These are phyloP conservation scores for Aurelia sp. DNA, from an alignment of 30 jellyfish, hydroid and myxozoan species.

Conservation along the genomic window DNA sequence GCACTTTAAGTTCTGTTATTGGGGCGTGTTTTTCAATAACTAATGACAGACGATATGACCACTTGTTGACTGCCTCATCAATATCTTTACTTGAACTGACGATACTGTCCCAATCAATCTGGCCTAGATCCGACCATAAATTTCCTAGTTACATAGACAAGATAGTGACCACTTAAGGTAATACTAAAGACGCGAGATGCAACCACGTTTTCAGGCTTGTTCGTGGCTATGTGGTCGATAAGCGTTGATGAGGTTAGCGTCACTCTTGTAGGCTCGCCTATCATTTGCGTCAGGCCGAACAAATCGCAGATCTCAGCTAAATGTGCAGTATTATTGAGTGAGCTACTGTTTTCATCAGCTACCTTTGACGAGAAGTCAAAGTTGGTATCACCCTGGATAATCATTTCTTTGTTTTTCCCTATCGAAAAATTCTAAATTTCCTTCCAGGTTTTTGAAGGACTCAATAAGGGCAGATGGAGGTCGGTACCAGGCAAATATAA, in stretches of 20 bases:
- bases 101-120: not conserved
- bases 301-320: too few relatives aligned
- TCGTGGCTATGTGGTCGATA: not conserved
- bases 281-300: too few relatives aligned
- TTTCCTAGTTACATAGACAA: not conserved
- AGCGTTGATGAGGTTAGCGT: not conserved
- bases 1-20: too few relatives aligned
- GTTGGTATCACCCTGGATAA: conserved; percentile 1
- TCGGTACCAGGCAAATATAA: conserved; percentile 3
- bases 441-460: conserved; percentile 2
- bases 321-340: not conserved
- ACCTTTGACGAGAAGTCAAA: conserved; percentile 3
- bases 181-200: not conserved
- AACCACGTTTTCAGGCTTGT: not conserved
- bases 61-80: not conserved
- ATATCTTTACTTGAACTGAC: conserved; percentile 3
- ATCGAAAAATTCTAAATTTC: not conserved
- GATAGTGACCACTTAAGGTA: not conserved
- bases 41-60: not conserved
- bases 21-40: too few relatives aligned
- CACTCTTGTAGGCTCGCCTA: not conserved
- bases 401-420: conserved; percentile 8
- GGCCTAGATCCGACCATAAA: not conserved
- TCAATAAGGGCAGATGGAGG: conserved; percentile 4
- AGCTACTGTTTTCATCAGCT: not conserved